A percentile compares a stretch with the other conserved stretches of the same genome.
Conservation (phyloP, 1,140 invertebrate genomes). For the Popillia japonica region DNA sequence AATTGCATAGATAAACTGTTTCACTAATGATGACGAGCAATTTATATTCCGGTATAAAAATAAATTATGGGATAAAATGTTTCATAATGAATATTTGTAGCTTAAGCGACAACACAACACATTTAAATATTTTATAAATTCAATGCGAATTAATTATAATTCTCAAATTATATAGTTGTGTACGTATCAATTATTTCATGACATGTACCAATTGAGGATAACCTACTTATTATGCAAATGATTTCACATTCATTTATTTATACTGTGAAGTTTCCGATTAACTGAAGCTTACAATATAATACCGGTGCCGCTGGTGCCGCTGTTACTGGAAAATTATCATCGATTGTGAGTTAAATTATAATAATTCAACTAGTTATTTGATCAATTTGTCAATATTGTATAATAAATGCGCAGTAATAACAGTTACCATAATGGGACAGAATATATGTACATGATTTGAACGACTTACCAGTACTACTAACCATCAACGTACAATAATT, state of each 20-base stretch:
- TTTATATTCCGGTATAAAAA: too few relatives aligned
- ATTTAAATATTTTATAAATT: background rate
- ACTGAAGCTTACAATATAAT: background rate
- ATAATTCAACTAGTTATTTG: slow-evolving; percentile 15
- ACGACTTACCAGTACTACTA: too few relatives aligned
- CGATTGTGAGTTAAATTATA: slow-evolving; percentile 19
- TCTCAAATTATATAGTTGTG: background rate
- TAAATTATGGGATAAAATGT: too few relatives aligned
- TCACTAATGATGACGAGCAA: too few relatives aligned
- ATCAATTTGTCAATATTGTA: slow-evolving; percentile 23
- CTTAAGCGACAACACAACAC: too few relatives aligned
- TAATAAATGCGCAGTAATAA: slow-evolving; percentile 11
- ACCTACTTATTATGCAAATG: slow-evolving; percentile 25
- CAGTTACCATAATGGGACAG: background rate
- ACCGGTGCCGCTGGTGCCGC: background rate
- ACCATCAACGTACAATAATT: too few relatives aligned
- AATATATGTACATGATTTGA: too few relatives aligned
- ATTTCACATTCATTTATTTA: background rate
- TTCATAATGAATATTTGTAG: too few relatives aligned
- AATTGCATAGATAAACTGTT: too few relatives aligned
- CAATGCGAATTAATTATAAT: background rate
- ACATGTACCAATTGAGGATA: background rate
- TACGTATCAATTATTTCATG: slow-evolving; percentile 12
- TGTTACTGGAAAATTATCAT: background rate
- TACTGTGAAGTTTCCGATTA: background rate